Evolutionary conservation across 2,888 invertebrate genomes (phyloP).

Genomic region (Agrotis segetum): DNA sequence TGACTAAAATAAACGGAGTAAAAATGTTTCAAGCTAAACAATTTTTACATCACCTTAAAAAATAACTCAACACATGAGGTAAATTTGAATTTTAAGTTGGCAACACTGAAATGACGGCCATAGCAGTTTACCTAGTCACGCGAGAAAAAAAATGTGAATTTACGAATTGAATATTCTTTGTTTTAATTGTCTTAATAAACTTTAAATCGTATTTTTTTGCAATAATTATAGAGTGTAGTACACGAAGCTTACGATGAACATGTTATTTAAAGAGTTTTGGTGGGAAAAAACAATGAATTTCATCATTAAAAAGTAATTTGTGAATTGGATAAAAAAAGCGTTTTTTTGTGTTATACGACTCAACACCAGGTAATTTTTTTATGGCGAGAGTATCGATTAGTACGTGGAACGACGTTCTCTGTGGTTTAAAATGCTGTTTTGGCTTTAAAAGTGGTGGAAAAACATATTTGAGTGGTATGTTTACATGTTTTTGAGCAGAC

Average conservation of each 20-base stretch:
- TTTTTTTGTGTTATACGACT: conserved; percentile 76
- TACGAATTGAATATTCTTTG: conserved; percentile 64
- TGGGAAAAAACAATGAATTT: conserved; percentile 52
- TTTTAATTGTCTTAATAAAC: conserved; percentile 57
- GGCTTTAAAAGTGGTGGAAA: conserved; percentile 49
- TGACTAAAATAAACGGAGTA: not conserved
- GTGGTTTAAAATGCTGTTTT: conserved; percentile 57
- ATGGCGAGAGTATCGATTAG: conserved; percentile 79
- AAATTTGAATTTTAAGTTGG: conserved; percentile 57
- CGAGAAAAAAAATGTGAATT: conserved; percentile 79
- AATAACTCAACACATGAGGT: not conserved
- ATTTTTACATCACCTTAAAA: not conserved
- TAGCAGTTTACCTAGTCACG: conserved; percentile 76
- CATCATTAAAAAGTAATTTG: conserved; percentile 65
- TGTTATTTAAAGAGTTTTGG: conserved; percentile 46
- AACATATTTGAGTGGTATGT: conserved; percentile 58
- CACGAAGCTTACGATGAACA: conserved; percentile 24
- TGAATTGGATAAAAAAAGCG: conserved; percentile 73
- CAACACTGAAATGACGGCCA: conserved; percentile 77
- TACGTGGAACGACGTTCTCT: conserved; percentile 62
- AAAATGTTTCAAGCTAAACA: too few species aligned
- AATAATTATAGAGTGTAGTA: conserved; percentile 25
- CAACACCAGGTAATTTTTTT: conserved; percentile 78
- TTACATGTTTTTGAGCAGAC: conserved; percentile 62
- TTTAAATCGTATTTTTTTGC: conserved; percentile 48